These are phyloP conservation scores for Colletes latitarsis DNA, from an alignment of 1,140 invertebrate genomes.

Conservation along the genomic window DNA sequence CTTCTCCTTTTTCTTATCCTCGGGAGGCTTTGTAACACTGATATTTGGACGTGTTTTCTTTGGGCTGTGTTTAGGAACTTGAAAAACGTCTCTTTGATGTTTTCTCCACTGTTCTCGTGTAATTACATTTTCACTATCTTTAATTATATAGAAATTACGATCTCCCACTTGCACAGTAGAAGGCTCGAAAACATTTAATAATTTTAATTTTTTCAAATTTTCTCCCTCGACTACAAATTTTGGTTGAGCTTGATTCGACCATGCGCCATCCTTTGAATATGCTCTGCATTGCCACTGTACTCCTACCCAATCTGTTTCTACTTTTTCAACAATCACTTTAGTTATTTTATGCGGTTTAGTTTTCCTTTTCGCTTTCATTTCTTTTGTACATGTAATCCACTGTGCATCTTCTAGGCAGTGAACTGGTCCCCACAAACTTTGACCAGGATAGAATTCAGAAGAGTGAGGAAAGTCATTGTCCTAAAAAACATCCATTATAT, in stretches of 20 bases:
- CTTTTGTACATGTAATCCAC: constrained; percentile 89
- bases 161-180: constrained; percentile 94
- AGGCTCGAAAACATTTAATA: constrained; percentile 93
- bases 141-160: constrained; percentile 86
- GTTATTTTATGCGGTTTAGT: constrained; percentile 82
- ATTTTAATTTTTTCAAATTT: constrained; percentile 88
- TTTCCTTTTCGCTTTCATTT: constrained; percentile 86
- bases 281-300: constrained; percentile 92
- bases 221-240: constrained; percentile 88
- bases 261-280: constrained; percentile 84
- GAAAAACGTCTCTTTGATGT: constrained; percentile 76
- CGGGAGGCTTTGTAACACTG: constrained; percentile 63
- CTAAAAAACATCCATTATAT: constrained; percentile 68
- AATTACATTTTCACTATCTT: constrained; percentile 83
- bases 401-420: constrained; percentile 87
- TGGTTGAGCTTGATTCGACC: constrained; percentile 84
- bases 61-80: constrained; percentile 79
- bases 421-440: constrained; percentile 87
- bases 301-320: constrained; percentile 84
- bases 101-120: constrained; percentile 83
- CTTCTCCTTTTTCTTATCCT: constrained; percentile 65
- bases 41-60: constrained; percentile 69
- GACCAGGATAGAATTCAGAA: constrained; percentile 89
- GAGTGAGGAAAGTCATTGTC: constrained; percentile 84
- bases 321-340: constrained; percentile 84